Evolutionary conservation across 1,140 invertebrate species (phyloP).

Genomic region (Drosophila orosa): DNA sequence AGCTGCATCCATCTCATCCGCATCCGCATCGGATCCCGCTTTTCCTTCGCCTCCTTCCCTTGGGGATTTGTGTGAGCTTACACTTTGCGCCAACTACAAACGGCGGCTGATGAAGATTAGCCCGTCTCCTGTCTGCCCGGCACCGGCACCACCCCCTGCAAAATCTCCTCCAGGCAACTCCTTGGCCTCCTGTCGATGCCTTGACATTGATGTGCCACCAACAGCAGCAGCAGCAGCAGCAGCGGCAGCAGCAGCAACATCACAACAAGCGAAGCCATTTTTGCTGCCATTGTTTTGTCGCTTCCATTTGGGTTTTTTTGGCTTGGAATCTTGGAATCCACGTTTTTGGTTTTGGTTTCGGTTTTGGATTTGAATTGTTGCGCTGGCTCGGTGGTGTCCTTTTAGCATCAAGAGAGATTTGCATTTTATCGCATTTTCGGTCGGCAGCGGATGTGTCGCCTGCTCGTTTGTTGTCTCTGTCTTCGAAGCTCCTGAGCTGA

Average conservation of each 20-base stretch:
- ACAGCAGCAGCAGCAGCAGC: slow-evolving; percentile 37
- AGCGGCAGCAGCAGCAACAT: slow-evolving; percentile 36
- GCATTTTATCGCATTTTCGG: slow-evolving; percentile 79
- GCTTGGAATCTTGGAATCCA: slow-evolving; percentile 33
- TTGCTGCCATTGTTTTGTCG: slow-evolving; percentile 64
- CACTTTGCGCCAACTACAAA: slow-evolving; percentile 80
- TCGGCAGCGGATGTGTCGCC: slow-evolving; percentile 63
- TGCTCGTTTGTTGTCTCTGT: slow-evolving; percentile 46
- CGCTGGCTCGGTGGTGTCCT: slow-evolving; percentile 63
- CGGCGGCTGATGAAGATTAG: slow-evolving; percentile 82
- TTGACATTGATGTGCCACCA: slow-evolving; percentile 74
- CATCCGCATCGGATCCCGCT: slow-evolving; percentile 14
- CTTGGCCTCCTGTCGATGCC: slow-evolving; percentile 38
- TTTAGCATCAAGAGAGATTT: slow-evolving; percentile 82
- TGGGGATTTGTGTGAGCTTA: slow-evolving; percentile 80
- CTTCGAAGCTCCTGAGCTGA: slow-evolving; percentile 58
- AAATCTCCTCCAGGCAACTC: slow-evolving; percentile 4
- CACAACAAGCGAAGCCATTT: slow-evolving; percentile 62
- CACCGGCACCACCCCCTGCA: slow-evolving; percentile 15
- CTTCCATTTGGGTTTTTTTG: slow-evolving; percentile 49
- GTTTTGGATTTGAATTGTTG: slow-evolving; percentile 50
- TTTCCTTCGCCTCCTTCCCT: slow-evolving; percentile 13
- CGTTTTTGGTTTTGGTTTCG: slow-evolving; percentile 16
- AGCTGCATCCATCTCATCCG: slow-evolving; percentile 62
- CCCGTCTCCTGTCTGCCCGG: slow-evolving; percentile 48